Evolutionary conservation across 1,140 invertebrate species (phyloP), one percentile per base, ranked within the genome.

Genomic region (Cotesia chilonis): DNA sequence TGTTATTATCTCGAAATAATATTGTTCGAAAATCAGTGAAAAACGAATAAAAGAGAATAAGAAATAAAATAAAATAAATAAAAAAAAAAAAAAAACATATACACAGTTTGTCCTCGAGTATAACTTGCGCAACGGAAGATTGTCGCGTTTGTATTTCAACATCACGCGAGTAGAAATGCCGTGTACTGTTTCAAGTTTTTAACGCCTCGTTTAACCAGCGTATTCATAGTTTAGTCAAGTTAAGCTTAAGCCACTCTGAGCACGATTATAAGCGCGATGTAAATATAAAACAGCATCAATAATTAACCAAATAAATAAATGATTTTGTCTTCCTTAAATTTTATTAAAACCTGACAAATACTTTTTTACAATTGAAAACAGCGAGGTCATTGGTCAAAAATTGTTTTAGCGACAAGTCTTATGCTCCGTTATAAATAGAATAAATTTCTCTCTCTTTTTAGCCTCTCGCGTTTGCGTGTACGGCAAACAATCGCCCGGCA

Each of bases 101-200:
- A 55, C 12, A 14, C n/a, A 17, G n/a, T 55, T 17, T 55, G 54
- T 14, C 54, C 17, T 55, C 54, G 17, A 55, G 54, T 5, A 17
- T 55, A 17, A 14, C 54, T 55, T 55, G 17, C 17, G 54, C 54
- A 55, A 55, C 17, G 54, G 17, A 55, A 55, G 17, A 17, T 55
- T 55, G 54, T 55, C 54, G 17, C 54, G 6, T 17, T 55, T 55
- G 54, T 17, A 17, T 55, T 55, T 55, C 54, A 55, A 55, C 54
- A 55, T 55, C 54, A 14, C 54, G 17, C 14, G 12, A n/a, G 17
- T 55, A 55, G 41, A 47, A 47, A 47, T 47, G 41, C 41, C 54
- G 54, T 14, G 54, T 14, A 55, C n/a, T 55, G 17, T 55, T 55
- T 55, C 10, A 55, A 14, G 54, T 55, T 14, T 55, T 14, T 14